Base-by-base conservation (phyloP, 2,797 vertebrate species). In the Phaenicophaeus curvirostris region DNA sequence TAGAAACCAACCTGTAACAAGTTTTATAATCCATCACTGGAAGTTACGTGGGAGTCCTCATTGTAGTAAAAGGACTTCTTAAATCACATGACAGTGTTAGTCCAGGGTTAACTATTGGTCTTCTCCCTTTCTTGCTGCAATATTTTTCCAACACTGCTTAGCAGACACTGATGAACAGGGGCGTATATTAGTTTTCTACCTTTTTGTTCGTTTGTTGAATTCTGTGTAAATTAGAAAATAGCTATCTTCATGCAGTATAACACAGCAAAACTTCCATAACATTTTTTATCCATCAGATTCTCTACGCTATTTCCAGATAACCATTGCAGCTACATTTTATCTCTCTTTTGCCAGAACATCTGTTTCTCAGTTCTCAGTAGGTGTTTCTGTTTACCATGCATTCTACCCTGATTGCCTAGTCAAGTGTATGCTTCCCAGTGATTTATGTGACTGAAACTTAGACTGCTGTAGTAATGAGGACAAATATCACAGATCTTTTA, bases 291-390 rank as follows among this genome's bases (percentile, higher is more conserved):
- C 15, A 35, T 88, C 24, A 63, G 54, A 69, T 94, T 81, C 35
- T 31, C 81, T 58, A 57, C 37, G 80, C 82, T 78, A 50, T 66
- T 93, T 95, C 35, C 55, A 77, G 68, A 77, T 80, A 85, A 93
- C 31, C 24, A 53, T 79, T 90, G 82, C 24, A 79, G 58, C 65
- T 65, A 30, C 0, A 0, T 69, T 87, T 92, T 94, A 39, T 91
- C 42, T 94, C 55, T 85, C 20, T 78, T 35, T 77, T 48, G 33
- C 37, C 46, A 75, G 82, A 83, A 91, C 85, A 93, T 85, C 79
- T 84, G 51, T 62, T 89, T 41, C 69, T 92, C 30, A 51, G 21
- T 63, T 89, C 81, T 76, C 68, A 46, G 65, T 53, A 93, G 86
- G 48, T 74, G 74, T 83, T 90, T 91, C 89, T 93, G 58, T 92